phyloP scores from a whole-genome alignment of 2,888 invertebrate genomes.

The Melieria picta region DNA sequence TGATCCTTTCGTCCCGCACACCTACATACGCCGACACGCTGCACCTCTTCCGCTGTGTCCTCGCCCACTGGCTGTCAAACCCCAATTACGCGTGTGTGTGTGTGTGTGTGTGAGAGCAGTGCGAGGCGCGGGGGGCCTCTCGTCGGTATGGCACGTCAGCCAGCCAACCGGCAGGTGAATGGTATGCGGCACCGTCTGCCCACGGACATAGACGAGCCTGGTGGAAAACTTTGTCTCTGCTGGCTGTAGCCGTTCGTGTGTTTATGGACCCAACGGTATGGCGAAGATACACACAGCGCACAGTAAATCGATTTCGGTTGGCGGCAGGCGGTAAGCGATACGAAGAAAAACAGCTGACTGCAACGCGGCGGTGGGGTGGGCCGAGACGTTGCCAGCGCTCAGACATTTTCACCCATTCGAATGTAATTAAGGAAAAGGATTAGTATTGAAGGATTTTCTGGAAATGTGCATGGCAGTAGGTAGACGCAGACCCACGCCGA shows the following conservation, averaged over 20 bases:
- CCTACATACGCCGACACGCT: not conserved
- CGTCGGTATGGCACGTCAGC: not conserved
- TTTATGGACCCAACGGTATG: not conserved
- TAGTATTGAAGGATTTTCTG: slow-evolving; percentile 11
- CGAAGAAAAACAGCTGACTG: slow-evolving; percentile 38
- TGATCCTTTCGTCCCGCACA: not conserved
- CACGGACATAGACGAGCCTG: not conserved
- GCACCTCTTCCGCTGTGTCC: not conserved
- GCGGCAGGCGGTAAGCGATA: slow-evolving; percentile 9
- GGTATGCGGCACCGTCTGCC: not conserved
- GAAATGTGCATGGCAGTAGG: not conserved
- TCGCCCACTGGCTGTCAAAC: not conserved
- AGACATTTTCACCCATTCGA: slow-evolving; percentile 13
- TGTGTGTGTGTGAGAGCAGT: slow-evolving; percentile 1
- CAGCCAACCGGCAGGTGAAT: not conserved
- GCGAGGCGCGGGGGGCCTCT: not conserved
- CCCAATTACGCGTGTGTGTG: not conserved
- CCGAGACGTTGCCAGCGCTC: not conserved
- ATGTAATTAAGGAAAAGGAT: slow-evolving; percentile 43
- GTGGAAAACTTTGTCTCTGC: too few relatives aligned
- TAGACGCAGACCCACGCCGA: not conserved
- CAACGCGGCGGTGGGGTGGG: not conserved
- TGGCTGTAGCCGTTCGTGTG: too few relatives aligned
- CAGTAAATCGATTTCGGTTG: slow-evolving; percentile 35
- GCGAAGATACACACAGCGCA: not conserved